phyloP scores from a whole-genome alignment of 2,797 vertebrate species.

The Propithecus deckenii region DNA sequence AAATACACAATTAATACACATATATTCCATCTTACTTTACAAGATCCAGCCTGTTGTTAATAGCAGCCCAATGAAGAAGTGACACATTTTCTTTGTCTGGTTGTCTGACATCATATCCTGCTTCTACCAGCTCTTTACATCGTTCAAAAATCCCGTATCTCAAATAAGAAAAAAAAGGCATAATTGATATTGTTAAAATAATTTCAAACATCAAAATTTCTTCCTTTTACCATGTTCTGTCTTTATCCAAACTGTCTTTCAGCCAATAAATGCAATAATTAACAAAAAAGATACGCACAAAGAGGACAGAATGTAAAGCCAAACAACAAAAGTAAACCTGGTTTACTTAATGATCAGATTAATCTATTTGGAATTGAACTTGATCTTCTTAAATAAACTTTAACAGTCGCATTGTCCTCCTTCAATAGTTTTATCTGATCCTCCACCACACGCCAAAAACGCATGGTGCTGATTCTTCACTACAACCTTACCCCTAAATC shows the following conservation, averaged over 20 bases:
- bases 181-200: slow-evolving; percentile 18
- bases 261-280: slow-evolving; percentile 6
- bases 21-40: slow-evolving; percentile 90
- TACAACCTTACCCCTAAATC: neutral
- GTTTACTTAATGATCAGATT: neutral
- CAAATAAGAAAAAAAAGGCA: slow-evolving; percentile 49
- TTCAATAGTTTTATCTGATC: neutral
- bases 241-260: neutral
- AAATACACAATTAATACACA: neutral
- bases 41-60: slow-evolving; percentile 96
- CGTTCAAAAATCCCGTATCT: slow-evolving; percentile 95
- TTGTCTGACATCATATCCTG: slow-evolving; percentile 94
- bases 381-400: slow-evolving; percentile 34
- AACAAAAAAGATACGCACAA: neutral
- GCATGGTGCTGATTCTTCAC: neutral
- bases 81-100: slow-evolving; percentile 98
- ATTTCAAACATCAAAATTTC: slow-evolving; percentile 34
- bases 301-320: neutral
- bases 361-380: neutral
- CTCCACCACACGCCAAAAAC: neutral
- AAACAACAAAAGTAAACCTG: slow-evolving; percentile 13
- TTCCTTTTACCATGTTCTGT: neutral
- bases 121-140: slow-evolving; percentile 96
- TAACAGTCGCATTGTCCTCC: neutral
- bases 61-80: slow-evolving; percentile 97